phyloP scores from a whole-genome alignment of 2,797 vertebrate genomes.

The Prunella strophiata region DNA sequence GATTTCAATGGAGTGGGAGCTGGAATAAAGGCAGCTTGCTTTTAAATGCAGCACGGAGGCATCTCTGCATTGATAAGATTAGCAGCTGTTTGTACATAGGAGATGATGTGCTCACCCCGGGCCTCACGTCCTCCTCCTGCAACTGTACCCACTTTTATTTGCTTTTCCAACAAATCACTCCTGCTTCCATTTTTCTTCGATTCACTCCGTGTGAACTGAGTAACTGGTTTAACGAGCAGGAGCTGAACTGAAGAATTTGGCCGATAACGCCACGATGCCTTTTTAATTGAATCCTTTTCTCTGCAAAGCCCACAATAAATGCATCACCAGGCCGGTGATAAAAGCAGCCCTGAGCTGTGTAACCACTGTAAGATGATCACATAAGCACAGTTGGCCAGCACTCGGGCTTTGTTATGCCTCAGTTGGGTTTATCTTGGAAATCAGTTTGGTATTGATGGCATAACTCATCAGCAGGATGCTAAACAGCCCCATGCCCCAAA shows the following conservation, averaged over 20 bases:
- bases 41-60: slow-evolving; percentile 57
- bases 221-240: neutral
- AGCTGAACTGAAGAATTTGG: neutral
- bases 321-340: neutral
- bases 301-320: neutral
- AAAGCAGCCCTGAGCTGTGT: neutral
- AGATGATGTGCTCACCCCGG: slow-evolving; percentile 15
- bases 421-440: slow-evolving; percentile 39
- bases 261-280: neutral
- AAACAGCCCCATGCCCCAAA: slow-evolving; percentile 4
- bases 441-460: slow-evolving; percentile 41
- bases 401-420: slow-evolving; percentile 23
- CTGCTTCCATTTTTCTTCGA: neutral
- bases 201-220: neutral
- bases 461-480: slow-evolving; percentile 44
- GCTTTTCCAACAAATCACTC: neutral
- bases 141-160: slow-evolving; percentile 12
- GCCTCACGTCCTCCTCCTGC: slow-evolving; percentile 8
- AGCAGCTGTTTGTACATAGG: slow-evolving; percentile 46
- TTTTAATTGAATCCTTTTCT: slow-evolving; percentile 1
- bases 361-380: slow-evolving; percentile 26
- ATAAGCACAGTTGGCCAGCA: slow-evolving; percentile 18
- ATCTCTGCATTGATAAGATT: slow-evolving; percentile 58
- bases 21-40: slow-evolving; percentile 50
- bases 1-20: slow-evolving; percentile 44